A percentile compares a stretch with the other conserved stretches of the same genome.
These are phyloP conservation scores for Osmerus eperlanus DNA, from an alignment of 2,113 vertebrate genomes.

Conservation along the genomic window DNA sequence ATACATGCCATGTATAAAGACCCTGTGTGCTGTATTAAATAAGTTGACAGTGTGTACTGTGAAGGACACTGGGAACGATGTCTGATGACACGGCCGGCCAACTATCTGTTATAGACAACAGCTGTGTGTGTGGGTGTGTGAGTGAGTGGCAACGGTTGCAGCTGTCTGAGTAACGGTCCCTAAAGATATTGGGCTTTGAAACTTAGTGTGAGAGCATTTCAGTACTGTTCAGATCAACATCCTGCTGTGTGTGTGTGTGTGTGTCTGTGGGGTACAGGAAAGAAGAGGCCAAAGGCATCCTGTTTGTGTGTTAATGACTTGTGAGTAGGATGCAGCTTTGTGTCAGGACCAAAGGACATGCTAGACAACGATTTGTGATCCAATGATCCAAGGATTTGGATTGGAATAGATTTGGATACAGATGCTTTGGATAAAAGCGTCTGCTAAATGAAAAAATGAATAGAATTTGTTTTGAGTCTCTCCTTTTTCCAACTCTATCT, in stretches of 20 bases:
- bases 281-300: constrained; percentile 34
- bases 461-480: not conserved
- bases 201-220: too few species aligned
- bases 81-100: constrained; percentile 21
- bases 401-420: not conserved
- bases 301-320: constrained; percentile 47
- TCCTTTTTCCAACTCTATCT: not conserved
- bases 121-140: constrained; percentile 38
- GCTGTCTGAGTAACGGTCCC: too few species aligned
- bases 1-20: too few species aligned
- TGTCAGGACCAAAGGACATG: constrained; percentile 34
- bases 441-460: not conserved
- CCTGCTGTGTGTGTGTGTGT: constrained; percentile 10
- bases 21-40: too few species aligned
- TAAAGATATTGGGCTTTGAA: too few species aligned
- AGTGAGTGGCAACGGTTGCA: too few species aligned
- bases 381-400: not conserved
- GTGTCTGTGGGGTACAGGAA: constrained; percentile 14
- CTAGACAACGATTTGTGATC: not conserved
- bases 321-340: constrained; percentile 26
- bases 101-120: constrained; percentile 38
- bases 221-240: too few species aligned
- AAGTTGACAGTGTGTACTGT: not conserved
- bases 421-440: too few species aligned
- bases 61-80: not conserved